phyloP scores from a whole-genome alignment of 1,140 invertebrate species.

The Leptonema lineaticorne region DNA sequence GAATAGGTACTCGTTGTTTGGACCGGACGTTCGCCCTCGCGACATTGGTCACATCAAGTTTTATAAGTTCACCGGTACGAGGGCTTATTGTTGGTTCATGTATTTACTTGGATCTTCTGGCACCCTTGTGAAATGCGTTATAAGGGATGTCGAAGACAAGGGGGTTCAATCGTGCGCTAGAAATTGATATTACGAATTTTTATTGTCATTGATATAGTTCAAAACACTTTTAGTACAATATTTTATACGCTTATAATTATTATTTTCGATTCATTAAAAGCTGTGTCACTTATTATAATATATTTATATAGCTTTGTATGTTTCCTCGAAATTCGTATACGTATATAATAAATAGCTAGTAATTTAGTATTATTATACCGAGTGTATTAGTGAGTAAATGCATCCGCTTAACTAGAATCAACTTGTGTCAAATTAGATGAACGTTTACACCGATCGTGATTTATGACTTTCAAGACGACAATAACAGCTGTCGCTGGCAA shows the following conservation, averaged over 20 bases:
- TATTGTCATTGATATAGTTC: too few relatives aligned
- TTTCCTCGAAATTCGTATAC: too few relatives aligned
- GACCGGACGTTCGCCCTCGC: slow-evolving; percentile 3
- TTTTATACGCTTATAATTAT: too few relatives aligned
- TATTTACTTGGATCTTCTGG: slow-evolving; percentile 20
- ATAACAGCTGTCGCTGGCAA: slow-evolving; percentile 18
- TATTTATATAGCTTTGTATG: too few relatives aligned
- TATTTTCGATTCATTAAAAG: too few relatives aligned
- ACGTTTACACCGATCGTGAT: slow-evolving; percentile 17
- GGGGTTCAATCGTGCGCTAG: slow-evolving; percentile 13
- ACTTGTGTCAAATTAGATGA: slow-evolving; percentile 16
- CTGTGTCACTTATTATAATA: too few relatives aligned
- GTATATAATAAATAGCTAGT: too few relatives aligned
- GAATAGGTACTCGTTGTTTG: neutral
- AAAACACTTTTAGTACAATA: too few relatives aligned
- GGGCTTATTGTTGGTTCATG: slow-evolving; percentile 22
- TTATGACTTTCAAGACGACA: neutral
- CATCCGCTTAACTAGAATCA: slow-evolving; percentile 3
- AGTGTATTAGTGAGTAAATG: neutral
- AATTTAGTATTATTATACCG: too few relatives aligned
- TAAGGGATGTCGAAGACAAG: slow-evolving; percentile 1
- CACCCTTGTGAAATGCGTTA: slow-evolving; percentile 16
- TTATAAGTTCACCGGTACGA: neutral
- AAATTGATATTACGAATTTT: slow-evolving; percentile 9
- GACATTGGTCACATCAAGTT: slow-evolving; percentile 13